These are phyloP conservation scores for Amphiprion ocellaris DNA, from an alignment of 2,113 vertebrate genomes.

Conservation along the genomic window DNA sequence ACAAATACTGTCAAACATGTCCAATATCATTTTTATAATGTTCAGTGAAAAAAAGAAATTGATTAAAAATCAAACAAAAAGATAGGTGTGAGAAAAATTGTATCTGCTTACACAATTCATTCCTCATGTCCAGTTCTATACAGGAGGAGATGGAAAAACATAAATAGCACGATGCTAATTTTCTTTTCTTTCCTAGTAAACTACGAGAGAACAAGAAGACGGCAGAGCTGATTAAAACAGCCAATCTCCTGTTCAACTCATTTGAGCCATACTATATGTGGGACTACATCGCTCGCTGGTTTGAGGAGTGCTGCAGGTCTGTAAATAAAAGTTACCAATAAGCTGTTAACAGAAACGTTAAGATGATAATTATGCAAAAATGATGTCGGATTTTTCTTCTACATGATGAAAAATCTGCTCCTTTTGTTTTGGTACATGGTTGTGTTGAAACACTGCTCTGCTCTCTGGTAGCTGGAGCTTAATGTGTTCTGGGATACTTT, in stretches of 20 bases:
- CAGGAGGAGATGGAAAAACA: neutral
- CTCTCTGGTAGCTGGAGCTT: neutral
- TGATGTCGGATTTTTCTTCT: neutral
- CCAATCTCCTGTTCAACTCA: conserved; percentile 98
- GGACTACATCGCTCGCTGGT: conserved; percentile 98
- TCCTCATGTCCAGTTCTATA: neutral
- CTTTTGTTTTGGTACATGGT: neutral
- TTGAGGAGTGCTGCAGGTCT: conserved; percentile 98
- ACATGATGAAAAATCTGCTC: neutral
- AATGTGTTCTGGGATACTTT: neutral
- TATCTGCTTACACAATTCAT: neutral
- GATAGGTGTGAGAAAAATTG: neutral
- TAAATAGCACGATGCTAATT: neutral
- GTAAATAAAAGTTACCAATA: neutral
- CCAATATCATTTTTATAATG: neutral
- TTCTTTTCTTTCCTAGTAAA: conserved; percentile 86
- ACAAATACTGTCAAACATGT: neutral
- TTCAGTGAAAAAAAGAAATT: neutral
- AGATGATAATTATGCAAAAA: neutral
- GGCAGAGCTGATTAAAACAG: conserved; percentile 98
- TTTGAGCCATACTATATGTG: conserved; percentile 99
- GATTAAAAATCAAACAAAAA: neutral
- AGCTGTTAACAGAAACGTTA: too few species aligned
- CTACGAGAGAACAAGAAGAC: conserved; percentile 98
- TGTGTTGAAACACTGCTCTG: neutral